Evolutionary conservation across 2,113 vertebrate species (phyloP).

Genomic region (Agelaius tricolor): DNA sequence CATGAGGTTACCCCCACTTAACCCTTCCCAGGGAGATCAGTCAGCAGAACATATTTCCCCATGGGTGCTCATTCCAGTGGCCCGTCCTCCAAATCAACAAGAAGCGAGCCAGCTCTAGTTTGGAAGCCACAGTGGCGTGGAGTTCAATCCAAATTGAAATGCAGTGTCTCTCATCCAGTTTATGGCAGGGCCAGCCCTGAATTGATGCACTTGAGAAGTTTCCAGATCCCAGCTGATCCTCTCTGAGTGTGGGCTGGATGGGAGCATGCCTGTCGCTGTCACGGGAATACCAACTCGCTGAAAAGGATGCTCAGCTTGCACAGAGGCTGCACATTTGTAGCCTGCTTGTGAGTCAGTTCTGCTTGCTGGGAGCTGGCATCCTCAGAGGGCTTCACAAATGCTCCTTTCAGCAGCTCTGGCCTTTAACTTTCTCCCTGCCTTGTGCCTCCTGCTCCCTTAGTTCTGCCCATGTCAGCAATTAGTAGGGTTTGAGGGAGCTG

Average conservation of each 20-base stretch:
- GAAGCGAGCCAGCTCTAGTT: neutral
- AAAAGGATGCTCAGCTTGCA: neutral
- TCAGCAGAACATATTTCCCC: neutral
- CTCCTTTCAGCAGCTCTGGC: neutral
- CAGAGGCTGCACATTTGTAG: neutral
- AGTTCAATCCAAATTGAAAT: neutral
- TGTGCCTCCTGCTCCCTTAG: neutral
- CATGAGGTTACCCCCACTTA: neutral
- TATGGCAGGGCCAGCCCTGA: neutral
- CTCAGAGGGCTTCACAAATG: neutral
- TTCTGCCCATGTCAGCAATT: neutral
- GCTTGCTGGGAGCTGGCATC: neutral
- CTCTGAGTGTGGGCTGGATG: rapidly evolving
- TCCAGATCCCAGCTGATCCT: neutral
- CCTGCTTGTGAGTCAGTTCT: neutral
- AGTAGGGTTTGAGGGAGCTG: neutral
- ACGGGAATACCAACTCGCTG: neutral
- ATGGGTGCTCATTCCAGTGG: rapidly evolving
- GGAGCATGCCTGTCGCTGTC: neutral
- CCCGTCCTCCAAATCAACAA: neutral
- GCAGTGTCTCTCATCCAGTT: neutral
- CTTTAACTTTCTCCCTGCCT: neutral
- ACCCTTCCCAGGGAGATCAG: neutral
- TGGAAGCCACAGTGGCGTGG: neutral
- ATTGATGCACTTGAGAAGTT: neutral